These are phyloP conservation scores for Scomber colias DNA, from an alignment of 2,113 vertebrate species.

Conservation along the genomic window DNA sequence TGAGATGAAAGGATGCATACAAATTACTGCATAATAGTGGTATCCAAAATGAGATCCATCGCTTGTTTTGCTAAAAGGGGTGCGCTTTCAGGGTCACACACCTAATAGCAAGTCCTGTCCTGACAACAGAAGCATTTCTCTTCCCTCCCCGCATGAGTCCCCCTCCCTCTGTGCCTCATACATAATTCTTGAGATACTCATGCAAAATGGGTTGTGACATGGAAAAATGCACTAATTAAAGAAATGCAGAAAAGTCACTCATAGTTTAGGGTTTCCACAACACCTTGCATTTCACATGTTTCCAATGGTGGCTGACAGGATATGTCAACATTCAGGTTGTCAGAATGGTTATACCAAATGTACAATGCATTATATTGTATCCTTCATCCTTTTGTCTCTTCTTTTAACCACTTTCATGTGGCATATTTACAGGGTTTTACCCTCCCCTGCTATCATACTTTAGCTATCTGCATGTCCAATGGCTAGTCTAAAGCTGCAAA, in stretches of 20 bases:
- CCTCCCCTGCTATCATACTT: slow-evolving; percentile 16
- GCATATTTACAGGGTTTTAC: slow-evolving; percentile 24
- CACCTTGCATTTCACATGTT: slow-evolving; percentile 33
- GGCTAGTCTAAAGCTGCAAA: slow-evolving; percentile 61
- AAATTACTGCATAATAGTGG: slow-evolving; percentile 74
- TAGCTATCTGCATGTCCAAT: slow-evolving; percentile 56
- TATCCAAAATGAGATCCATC: slow-evolving; percentile 73
- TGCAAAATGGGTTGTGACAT: slow-evolving; percentile 53
- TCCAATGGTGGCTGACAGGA: slow-evolving; percentile 19
- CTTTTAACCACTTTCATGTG: slow-evolving; percentile 1
- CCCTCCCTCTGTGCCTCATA: slow-evolving; percentile 56
- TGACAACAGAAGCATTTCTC: slow-evolving; percentile 72
- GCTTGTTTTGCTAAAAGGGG: slow-evolving; percentile 80
- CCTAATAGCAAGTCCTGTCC: slow-evolving; percentile 74
- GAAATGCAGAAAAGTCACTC: slow-evolving; percentile 53
- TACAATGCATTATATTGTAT: slow-evolving; percentile 31
- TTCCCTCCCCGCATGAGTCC: slow-evolving; percentile 39
- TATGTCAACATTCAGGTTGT: slow-evolving; percentile 26
- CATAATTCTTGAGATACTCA: slow-evolving; percentile 63
- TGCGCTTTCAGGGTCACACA: slow-evolving; percentile 77
- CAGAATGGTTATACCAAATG: slow-evolving; percentile 4
- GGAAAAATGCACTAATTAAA: slow-evolving; percentile 55
- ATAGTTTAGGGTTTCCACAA: slow-evolving; percentile 52
- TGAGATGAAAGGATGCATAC: slow-evolving; percentile 70
- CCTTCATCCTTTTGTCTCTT: slow-evolving; percentile 20